Base-by-base conservation (phyloP, 2,888 invertebrate genomes). In the Caenorhabditis zanzibari region DNA sequence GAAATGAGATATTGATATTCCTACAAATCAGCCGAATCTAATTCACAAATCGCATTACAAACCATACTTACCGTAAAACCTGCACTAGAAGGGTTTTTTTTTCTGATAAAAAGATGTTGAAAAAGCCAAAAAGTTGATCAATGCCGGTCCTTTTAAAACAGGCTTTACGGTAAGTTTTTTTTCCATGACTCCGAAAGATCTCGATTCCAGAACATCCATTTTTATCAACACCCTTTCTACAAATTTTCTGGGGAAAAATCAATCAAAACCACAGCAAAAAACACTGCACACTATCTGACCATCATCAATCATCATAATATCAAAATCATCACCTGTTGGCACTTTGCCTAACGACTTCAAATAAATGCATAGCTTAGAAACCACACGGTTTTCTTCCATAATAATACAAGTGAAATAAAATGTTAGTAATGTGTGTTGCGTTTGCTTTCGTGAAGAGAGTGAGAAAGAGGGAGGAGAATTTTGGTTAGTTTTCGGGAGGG, bases 261-360 rank as follows among this genome's bases (percentile, higher is more conserved):
- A 52, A 59, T 69, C 68, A 59, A 76, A 58, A 68, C 56, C 75
- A 76, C 75, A 38, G 75, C 75, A 76, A 66, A 54, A 56, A 68
- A 19, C 68, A 76, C 76, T 47, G 68, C 76, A 76, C 68, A 69
- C 69, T 32, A 44, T 54, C 35, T 54, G 32, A 64, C 54, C 56
- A 63, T 38, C 22, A 28, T 66, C 35, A 54, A n/a, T 54, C 56
- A 63, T 38, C 22, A 28, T 66, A 19, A 54, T 52, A 66, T 52
- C 49, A 49, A 52, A 49, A 64, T 49, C 64, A 64, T 66, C 66
- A 75, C 66, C 66, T 74, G 41, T 24, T 41, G 61, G 61, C 16
- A 14, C 16, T 26, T 58, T 71, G 58, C 14, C 28, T n/a, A 49
- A 9, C 22, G 47, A 14, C 26, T 59, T 72, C 32, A 72, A 47